Percentiles rank a stretch among this genome's conserved stretches.
These are phyloP conservation scores for Teinopalpus imperialis DNA, from an alignment of 2,888 invertebrate species.

Conservation along the genomic window DNA sequence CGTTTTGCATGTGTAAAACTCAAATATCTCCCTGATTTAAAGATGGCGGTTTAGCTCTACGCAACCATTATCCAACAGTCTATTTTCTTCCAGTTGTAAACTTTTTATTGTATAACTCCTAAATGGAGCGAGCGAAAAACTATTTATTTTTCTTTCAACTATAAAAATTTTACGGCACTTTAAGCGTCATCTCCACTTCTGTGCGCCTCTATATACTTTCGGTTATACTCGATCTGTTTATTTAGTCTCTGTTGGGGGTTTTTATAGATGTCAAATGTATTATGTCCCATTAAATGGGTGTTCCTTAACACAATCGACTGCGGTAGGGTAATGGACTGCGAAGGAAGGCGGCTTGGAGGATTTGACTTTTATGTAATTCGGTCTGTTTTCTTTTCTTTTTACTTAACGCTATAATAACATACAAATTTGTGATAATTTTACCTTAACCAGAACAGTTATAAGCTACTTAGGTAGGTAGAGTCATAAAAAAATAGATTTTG, in stretches of 20 bases:
- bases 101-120: slow-evolving; percentile 63
- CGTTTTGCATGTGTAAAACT: too few relatives aligned
- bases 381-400: slow-evolving; percentile 5
- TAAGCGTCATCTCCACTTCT: slow-evolving; percentile 67
- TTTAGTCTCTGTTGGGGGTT: slow-evolving; percentile 33
- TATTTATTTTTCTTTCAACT: slow-evolving; percentile 72
- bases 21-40: neutral
- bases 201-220: slow-evolving; percentile 38
- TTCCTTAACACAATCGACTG: slow-evolving; percentile 53
- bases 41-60: slow-evolving; percentile 24
- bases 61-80: slow-evolving; percentile 39
- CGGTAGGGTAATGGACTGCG: slow-evolving; percentile 50
- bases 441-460: too few relatives aligned
- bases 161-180: slow-evolving; percentile 71
- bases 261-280: slow-evolving; percentile 40
- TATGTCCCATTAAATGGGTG: slow-evolving; percentile 37
- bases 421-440: too few relatives aligned
- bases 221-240: slow-evolving; percentile 31
- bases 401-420: too few relatives aligned
- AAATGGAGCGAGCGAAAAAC: slow-evolving; percentile 66
- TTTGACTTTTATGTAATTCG: slow-evolving; percentile 49
- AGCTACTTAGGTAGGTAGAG: too few relatives aligned
- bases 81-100: slow-evolving; percentile 65
- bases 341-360: slow-evolving; percentile 37
- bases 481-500: too few relatives aligned